phyloP scores from a whole-genome alignment of 1,140 invertebrate genomes.

The Drosophila albomicans region DNA sequence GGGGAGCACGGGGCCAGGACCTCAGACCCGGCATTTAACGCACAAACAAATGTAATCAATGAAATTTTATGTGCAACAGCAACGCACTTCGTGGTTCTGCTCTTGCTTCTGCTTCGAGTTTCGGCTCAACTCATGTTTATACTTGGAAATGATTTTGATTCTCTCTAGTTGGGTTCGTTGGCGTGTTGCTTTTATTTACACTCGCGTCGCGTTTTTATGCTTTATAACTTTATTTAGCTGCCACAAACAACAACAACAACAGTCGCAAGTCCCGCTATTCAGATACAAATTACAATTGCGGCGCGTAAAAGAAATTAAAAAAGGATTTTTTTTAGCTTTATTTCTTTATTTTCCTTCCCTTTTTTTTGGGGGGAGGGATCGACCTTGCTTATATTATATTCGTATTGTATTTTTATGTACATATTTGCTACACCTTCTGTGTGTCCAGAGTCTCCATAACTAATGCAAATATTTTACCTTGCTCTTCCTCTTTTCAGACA shows the following conservation, averaged over 20 bases:
- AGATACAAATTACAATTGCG: slow-evolving; percentile 78
- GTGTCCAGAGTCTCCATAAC: slow-evolving; percentile 9
- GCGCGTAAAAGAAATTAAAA: slow-evolving; percentile 73
- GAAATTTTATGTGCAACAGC: slow-evolving; percentile 82
- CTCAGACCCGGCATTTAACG: slow-evolving; percentile 60
- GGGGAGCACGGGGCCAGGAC: slow-evolving; percentile 26
- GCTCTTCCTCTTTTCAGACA: slow-evolving; percentile 64
- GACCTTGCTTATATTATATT: slow-evolving; percentile 17
- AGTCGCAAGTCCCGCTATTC: slow-evolving; percentile 22
- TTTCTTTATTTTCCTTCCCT: neutral
- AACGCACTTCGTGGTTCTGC: slow-evolving; percentile 58
- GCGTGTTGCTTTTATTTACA: slow-evolving; percentile 63
- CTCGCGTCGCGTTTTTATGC: slow-evolving; percentile 57
- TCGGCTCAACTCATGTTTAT: slow-evolving; percentile 38
- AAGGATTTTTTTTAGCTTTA: slow-evolving; percentile 60
- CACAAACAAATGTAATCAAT: slow-evolving; percentile 83
- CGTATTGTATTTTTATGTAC: slow-evolving; percentile 27
- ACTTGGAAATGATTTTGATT: slow-evolving; percentile 50
- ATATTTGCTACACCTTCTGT: slow-evolving; percentile 51
- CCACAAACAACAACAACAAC: slow-evolving; percentile 37
- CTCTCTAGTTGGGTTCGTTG: slow-evolving; percentile 35
- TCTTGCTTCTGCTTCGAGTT: neutral
- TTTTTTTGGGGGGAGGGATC: neutral
- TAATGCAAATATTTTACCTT: slow-evolving; percentile 79
- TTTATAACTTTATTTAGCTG: slow-evolving; percentile 82